phyloP scores from a whole-genome alignment of 2,888 invertebrate species.

The Strigamia maritima region DNA sequence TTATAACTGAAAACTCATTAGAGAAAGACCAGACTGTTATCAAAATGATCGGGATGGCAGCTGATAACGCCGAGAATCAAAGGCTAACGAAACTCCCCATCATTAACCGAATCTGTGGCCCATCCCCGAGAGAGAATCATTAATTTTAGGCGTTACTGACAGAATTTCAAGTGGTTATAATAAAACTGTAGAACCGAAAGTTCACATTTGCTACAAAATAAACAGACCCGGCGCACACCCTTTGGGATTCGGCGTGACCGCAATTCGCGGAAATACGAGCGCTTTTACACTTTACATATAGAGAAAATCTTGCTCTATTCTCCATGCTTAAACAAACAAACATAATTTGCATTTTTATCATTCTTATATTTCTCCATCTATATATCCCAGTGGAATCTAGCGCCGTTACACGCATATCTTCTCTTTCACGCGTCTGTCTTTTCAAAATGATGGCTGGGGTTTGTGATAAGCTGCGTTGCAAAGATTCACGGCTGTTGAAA shows the following conservation, averaged over 20 bases:
- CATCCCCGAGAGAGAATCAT: constrained; percentile 9
- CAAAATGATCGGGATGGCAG: constrained; percentile 2
- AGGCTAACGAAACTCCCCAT: constrained; percentile 31
- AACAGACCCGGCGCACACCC: not conserved
- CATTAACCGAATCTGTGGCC: constrained; percentile 25
- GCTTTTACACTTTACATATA: not conserved
- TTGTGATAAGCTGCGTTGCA: not conserved
- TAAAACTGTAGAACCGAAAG: not conserved
- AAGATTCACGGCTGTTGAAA: constrained; percentile 19
- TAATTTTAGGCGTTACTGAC: constrained; percentile 1
- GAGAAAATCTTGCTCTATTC: not conserved
- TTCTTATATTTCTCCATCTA: not conserved
- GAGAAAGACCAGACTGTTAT: not conserved
- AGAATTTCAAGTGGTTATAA: constrained; percentile 28
- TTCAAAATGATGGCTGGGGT: constrained; percentile 26
- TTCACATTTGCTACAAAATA: constrained; percentile 7
- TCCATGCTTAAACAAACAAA: not conserved
- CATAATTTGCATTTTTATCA: not conserved
- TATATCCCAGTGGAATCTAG: not conserved
- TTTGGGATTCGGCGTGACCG: not conserved
- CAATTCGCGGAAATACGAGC: not conserved
- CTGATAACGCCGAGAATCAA: constrained; percentile 11
- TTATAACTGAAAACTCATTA: constrained; percentile 20
- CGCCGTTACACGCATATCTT: not conserved
- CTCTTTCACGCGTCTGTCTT: not conserved